Conservation (phyloP, 2,797 vertebrate species). For the Hoplostethus atlanticus region DNA sequence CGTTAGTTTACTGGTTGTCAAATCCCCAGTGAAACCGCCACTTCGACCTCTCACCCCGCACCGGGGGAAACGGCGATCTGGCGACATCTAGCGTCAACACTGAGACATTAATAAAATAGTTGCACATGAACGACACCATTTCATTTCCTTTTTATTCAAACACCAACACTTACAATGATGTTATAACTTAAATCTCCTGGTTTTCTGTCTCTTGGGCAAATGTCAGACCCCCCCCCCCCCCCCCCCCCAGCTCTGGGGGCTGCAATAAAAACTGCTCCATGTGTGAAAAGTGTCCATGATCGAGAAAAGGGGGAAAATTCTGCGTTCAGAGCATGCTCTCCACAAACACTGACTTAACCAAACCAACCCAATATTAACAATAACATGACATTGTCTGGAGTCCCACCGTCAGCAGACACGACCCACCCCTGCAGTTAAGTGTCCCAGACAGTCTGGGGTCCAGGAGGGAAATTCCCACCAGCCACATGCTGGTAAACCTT, state of each 20-base stretch:
- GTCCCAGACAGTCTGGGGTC: background rate
- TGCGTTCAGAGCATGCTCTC: too few species aligned
- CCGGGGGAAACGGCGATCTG: rapidly evolving
- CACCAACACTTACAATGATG: background rate
- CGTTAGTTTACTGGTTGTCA: constrained; percentile 51
- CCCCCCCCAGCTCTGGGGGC: too few species aligned
- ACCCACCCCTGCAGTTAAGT: background rate
- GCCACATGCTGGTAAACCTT: too few species aligned
- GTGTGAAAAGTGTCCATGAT: too few species aligned
- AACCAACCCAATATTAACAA: background rate
- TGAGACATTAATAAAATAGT: background rate
- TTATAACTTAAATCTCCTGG: background rate
- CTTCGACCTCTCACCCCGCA: constrained; percentile 69
- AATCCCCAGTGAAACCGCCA: constrained; percentile 55
- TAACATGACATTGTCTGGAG: background rate
- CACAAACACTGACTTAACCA: background rate
- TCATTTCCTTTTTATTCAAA: background rate
- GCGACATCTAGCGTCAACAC: constrained; percentile 53
- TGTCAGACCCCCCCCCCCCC: too few species aligned
- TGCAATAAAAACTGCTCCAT: too few species aligned
- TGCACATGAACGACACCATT: background rate
- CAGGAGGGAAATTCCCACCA: too few species aligned
- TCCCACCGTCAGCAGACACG: background rate
- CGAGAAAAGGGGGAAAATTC: too few species aligned
- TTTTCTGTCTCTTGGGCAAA: background rate